Base-by-base conservation (phyloP, 2,797 vertebrate species). In the Etheostoma perlongum region DNA sequence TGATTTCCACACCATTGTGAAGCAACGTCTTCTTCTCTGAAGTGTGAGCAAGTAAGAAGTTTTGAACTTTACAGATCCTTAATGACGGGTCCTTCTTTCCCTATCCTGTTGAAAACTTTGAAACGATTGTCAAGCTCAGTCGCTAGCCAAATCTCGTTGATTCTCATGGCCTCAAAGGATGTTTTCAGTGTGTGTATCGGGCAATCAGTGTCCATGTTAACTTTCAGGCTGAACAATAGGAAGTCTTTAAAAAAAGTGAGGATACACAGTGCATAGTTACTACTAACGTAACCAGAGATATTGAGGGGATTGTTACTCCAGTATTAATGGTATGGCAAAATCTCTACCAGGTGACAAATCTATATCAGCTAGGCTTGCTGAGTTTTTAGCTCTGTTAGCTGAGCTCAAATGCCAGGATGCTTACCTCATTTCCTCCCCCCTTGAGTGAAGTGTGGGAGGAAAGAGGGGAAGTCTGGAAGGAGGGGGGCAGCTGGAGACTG, bases 371-470 rank as follows among this genome's bases (percentile, higher is more conserved):
- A 30, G 3, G 36, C 36, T 40, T 40, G 36, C 87, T 81, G 68
- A 64, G 75, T 66, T 72, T 71, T 67, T 67, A 49, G 69, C 75
- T 78, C 58, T 83, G 79, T 88, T 82, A 89, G 89, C 91, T 91
- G 84, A 92, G 83, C 81, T 77, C 69, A 88, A 89, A 92, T 93
- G 86, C 92, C 90, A 91, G 76, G 78, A 86, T 85, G 79, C 82
- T 93, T 88, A 92, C 90, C 62, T 92, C 86, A 93, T 92, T 91
- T 90, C 87, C 84, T 89, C 74, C 81, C 57, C 59, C 85, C 78
- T 84, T 58, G 67, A 87, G 76, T 70, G 52, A 69, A 85, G 75
- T 67, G 66, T 76, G 84, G 73, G 81, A 76, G 82, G 79, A 78
- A 72, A 71, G 71, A 71, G 62, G 69, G 76, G 84, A 75, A 74